Base-by-base conservation (phyloP, 1,140 invertebrate species). In the Dendroctonus ponderosae region DNA sequence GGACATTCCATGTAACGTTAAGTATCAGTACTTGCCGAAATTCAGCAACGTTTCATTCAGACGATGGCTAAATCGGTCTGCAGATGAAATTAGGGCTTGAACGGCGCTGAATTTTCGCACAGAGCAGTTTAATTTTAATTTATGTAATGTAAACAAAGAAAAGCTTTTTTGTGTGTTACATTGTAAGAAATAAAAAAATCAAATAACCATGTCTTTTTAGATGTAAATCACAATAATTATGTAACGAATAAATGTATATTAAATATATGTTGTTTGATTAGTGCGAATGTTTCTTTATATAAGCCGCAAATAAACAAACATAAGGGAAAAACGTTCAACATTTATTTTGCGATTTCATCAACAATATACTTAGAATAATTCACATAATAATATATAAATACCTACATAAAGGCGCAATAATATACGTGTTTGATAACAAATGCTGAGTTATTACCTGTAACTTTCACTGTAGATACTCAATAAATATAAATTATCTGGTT, bases 141-240 rank as follows among this genome's bases (percentile, higher is more conserved):
- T 67, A 46, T 67, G 58, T 61, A 67, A 39, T 41, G 58, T 59
- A 59, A 67, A 67, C 65, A 46, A 67, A 50, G 49, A 46, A 65
- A 66, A 63, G 73, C 74, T 76, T 76, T 76, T 74, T 76, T 75
- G 72, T 76, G 75, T 76, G 75, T 76, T 74, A 69, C 70, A 73
- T 62, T 60, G 59, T 71, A 64, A 69, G 68, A 66, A 71, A 71
- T 66, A 64, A 71, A 26, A n/a, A 66, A 75, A 75, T 75, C 74
- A 75, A 75, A 75, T 75, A 75, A 73, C 71, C 71, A 75, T 75
- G 70, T 75, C 72, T 75, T 72, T 73, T 72, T 72, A 71, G 74
- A 73, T 75, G 70, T 66, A 71, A 72, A 71, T 72, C 73, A 74
- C 74, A 75, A 75, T 74, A 75, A 75, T 74, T 75, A 75, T 74